A percentile compares a stretch with the other conserved stretches of the same genome.
Conservation (phyloP, 2,113 vertebrate species). For the Baryphthengus martii region DNA sequence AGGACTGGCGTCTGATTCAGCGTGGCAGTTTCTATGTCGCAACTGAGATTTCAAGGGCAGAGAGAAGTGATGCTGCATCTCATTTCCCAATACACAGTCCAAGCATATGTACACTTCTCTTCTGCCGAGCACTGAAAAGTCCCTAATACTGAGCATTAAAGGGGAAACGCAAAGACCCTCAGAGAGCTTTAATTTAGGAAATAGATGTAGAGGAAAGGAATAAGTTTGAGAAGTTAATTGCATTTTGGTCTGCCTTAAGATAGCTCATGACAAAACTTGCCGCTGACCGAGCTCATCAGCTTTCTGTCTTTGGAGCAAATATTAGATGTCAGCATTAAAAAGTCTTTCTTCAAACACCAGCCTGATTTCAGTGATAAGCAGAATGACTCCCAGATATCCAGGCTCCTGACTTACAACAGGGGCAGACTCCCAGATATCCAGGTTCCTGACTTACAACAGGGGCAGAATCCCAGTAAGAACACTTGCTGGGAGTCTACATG, state of each 20-base stretch:
- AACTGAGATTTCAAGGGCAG: not conserved
- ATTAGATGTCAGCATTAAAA: not conserved
- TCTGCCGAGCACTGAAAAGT: not conserved
- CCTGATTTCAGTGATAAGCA: not conserved
- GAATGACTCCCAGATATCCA: not conserved
- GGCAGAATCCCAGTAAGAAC: not conserved
- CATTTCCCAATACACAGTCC: not conserved
- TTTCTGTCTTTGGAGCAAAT: slow-evolving; percentile 21
- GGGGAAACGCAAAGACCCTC: not conserved
- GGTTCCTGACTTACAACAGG: not conserved
- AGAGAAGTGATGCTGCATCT: not conserved
- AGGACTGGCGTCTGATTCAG: not conserved
- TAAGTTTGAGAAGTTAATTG: not conserved
- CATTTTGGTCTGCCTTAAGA: not conserved
- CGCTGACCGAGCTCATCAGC: slow-evolving; percentile 43
- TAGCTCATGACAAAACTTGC: slow-evolving; percentile 48
- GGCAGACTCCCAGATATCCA: not conserved
- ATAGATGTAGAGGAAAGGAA: not conserved
- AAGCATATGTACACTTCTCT: not conserved
- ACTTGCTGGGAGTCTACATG: not conserved
- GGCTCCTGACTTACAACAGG: not conserved
- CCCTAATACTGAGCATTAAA: not conserved
- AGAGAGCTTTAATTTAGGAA: not conserved
- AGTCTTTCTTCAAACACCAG: not conserved
- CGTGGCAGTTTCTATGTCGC: not conserved